Conservation (phyloP, 1,140 invertebrate species). For the Lepeophtheirus salmonis region DNA sequence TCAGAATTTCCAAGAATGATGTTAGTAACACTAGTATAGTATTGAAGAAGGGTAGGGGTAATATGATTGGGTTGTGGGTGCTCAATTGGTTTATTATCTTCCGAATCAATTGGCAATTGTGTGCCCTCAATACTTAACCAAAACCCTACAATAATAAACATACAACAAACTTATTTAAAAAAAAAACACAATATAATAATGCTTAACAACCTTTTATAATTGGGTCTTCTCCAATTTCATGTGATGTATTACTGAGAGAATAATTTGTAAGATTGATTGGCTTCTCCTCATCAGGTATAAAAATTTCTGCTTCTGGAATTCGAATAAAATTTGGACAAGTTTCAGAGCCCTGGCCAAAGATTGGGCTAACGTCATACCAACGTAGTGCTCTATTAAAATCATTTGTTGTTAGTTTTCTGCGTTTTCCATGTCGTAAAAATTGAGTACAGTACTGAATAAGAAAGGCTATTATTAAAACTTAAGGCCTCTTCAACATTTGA, state of each 20-base stretch:
- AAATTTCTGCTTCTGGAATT: constrained; percentile 13
- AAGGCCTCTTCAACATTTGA: not conserved
- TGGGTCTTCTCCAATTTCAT: not conserved
- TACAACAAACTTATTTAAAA: not conserved
- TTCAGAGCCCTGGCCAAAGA: constrained; percentile 14
- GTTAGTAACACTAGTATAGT: not conserved
- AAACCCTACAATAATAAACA: not conserved
- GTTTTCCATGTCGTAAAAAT: constrained; percentile 18
- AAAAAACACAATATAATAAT: not conserved
- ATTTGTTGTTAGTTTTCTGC: constrained; percentile 14
- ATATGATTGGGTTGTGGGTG: not conserved
- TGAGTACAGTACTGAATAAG: constrained; percentile 15
- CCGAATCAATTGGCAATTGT: not conserved
- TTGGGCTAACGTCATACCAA: constrained; percentile 16
- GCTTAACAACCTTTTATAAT: not conserved
- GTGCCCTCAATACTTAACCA: not conserved
- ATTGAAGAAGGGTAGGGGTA: constrained; percentile 1
- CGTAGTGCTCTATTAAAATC: constrained; percentile 18
- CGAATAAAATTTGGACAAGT: not conserved
- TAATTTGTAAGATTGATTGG: not conserved
- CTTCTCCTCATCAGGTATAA: constrained; percentile 1
- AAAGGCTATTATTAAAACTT: not conserved
- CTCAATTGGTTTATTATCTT: constrained; percentile 1
- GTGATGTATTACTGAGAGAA: not conserved
- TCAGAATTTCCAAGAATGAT: constrained; percentile 7